phyloP scores from a whole-genome alignment of 2,888 invertebrate genomes.

The Harpalus rufipes region DNA sequence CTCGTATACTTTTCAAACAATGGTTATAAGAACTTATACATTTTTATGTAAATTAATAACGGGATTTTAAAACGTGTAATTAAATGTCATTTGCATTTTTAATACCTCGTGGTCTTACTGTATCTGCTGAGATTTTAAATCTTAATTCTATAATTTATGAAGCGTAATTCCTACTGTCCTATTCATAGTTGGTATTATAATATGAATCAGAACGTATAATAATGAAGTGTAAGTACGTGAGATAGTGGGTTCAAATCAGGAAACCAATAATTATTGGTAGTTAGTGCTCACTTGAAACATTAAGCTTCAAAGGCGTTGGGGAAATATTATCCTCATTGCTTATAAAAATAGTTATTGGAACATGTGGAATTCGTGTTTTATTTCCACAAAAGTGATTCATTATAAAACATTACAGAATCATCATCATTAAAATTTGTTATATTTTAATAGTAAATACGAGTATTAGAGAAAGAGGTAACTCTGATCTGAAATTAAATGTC shows the following conservation, averaged over 20 bases:
- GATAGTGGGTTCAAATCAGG: background rate
- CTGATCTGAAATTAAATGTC: too few species aligned
- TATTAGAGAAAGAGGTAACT: too few species aligned
- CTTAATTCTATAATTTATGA: slow-evolving; percentile 7
- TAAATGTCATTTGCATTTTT: slow-evolving; percentile 1
- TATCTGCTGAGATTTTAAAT: background rate
- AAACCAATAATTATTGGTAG: background rate
- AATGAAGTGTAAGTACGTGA: background rate
- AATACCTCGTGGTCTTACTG: background rate
- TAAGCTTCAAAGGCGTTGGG: background rate
- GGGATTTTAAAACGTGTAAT: background rate
- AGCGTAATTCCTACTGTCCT: background rate
- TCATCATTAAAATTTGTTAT: too few species aligned
- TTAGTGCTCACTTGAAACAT: background rate
- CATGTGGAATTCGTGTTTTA: too few species aligned
- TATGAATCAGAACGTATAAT: background rate
- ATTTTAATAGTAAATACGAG: too few species aligned
- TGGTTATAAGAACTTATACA: background rate
- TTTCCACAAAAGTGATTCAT: too few species aligned
- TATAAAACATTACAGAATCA: too few species aligned
- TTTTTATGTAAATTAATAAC: background rate
- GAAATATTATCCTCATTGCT: background rate
- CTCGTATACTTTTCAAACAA: background rate
- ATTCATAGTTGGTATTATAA: background rate
- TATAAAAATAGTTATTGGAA: too few species aligned